A percentile compares a stretch with the other conserved stretches of the same genome.
These are phyloP conservation scores for Cathartes aura DNA, from an alignment of 2,113 vertebrate genomes.

Conservation along the genomic window DNA sequence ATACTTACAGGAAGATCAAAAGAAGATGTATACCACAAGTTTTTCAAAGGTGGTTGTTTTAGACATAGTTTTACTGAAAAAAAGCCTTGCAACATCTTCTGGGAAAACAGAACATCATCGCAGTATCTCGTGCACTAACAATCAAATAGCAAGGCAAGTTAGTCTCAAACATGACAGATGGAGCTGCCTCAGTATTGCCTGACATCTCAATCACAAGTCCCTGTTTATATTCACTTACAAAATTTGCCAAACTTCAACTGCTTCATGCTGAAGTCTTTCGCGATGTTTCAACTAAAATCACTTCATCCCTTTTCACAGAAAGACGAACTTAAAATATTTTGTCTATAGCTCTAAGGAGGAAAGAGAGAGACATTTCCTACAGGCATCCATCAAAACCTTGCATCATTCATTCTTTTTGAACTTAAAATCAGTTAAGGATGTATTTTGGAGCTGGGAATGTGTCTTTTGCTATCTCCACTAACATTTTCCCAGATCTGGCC, in stretches of 20 bases:
- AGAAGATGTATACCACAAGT: not conserved
- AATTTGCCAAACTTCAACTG: not conserved
- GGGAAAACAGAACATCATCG: not conserved
- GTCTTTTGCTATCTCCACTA: not conserved
- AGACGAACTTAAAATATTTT: not conserved
- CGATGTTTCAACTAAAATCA: not conserved
- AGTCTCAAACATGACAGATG: not conserved
- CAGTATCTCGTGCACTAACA: not conserved
- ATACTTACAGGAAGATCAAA: slow-evolving; percentile 28
- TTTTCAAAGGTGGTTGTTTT: slow-evolving; percentile 5
- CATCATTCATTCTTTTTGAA: not conserved
- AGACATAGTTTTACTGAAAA: not conserved
- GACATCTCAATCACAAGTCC: slow-evolving; percentile 4
- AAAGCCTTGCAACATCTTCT: not conserved
- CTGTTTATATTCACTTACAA: not conserved
- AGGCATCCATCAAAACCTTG: not conserved
- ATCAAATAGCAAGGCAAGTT: not conserved
- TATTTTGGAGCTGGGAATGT: not conserved
- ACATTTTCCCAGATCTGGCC: not conserved
- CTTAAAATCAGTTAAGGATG: not conserved
- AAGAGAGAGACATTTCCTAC: not conserved
- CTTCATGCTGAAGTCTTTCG: not conserved
- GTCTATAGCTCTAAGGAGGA: not conserved
- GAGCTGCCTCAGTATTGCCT: not conserved
- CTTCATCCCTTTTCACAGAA: not conserved